Conservation (phyloP, 2,888 invertebrate genomes). For the Eugnorisma glareosa region DNA sequence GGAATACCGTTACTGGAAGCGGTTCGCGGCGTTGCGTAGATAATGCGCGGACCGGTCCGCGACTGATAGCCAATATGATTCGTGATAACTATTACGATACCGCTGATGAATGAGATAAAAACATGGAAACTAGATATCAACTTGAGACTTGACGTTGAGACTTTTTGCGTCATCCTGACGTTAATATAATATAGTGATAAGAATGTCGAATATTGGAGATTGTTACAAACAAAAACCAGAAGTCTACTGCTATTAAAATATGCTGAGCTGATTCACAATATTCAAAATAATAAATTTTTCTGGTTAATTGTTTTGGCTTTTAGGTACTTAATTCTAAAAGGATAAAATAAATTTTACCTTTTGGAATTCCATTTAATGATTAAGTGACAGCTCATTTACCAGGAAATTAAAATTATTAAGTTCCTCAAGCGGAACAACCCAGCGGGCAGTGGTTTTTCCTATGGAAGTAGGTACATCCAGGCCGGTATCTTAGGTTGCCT, state of each 20-base stretch:
- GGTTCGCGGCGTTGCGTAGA: constrained; percentile 82
- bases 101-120: constrained; percentile 71
- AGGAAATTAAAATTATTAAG: constrained; percentile 35
- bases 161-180: constrained; percentile 17
- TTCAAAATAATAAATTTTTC: neutral
- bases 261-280: neutral
- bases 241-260: neutral
- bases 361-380: constrained; percentile 25
- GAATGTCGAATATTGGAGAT: neutral
- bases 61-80: constrained; percentile 76
- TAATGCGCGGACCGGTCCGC: constrained; percentile 83
- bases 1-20: constrained; percentile 84
- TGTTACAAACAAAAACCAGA: neutral
- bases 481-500: constrained; percentile 34
- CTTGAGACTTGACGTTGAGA: too few relatives aligned
- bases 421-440: constrained; percentile 43
- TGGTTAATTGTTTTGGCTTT: neutral
- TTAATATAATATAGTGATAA: constrained; percentile 4
- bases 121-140: constrained; percentile 67
- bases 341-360: constrained; percentile 15
- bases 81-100: constrained; percentile 75
- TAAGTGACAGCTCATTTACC: constrained; percentile 21
- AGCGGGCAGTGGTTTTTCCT: constrained; percentile 52
- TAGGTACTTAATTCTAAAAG: constrained; percentile 1
- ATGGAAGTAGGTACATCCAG: constrained; percentile 25